Conservation (phyloP, 2,113 vertebrate genomes). For the Rutilus rutilus region DNA sequence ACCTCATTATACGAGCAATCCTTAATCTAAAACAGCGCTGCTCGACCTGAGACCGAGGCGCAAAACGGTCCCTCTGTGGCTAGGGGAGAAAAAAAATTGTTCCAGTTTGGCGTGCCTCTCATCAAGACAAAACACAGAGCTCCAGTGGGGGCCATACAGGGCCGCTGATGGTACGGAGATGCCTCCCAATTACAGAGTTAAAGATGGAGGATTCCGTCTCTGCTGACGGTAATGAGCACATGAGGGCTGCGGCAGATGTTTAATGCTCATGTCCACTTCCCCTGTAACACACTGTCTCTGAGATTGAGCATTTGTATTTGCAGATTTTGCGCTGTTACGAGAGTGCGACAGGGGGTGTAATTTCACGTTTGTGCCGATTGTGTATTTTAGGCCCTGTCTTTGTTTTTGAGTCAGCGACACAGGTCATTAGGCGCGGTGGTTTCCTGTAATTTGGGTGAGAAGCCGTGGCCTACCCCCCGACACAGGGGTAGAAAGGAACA, state of each 20-base stretch:
- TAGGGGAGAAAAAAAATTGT: neutral
- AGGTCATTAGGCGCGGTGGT: conserved; percentile 57
- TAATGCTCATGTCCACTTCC: neutral
- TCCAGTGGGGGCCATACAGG: conserved; percentile 26
- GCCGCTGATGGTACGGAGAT: neutral
- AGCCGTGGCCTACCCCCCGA: conserved; percentile 53
- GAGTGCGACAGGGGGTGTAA: neutral
- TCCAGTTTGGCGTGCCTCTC: neutral
- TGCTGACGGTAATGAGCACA: conserved; percentile 6
- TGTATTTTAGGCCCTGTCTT: conserved; percentile 36
- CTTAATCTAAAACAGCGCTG: conserved; percentile 36
- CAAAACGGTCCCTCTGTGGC: conserved; percentile 8
- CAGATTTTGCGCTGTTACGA: neutral
- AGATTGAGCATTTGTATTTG: neutral
- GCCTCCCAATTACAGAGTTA: conserved; percentile 1
- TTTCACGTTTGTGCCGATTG: neutral
- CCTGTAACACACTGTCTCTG: neutral
- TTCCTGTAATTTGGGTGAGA: conserved; percentile 66
- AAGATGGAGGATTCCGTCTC: neutral
- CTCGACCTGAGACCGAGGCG: neutral
- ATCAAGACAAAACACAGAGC: conserved; percentile 14
- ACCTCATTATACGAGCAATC: conserved; percentile 39
- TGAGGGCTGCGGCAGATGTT: conserved; percentile 4
- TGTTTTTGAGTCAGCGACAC: conserved; percentile 47
- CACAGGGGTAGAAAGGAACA: conserved; percentile 34